Evolutionary conservation across 2,888 invertebrate genomes (phyloP).

Genomic region (Pammene aurita): DNA sequence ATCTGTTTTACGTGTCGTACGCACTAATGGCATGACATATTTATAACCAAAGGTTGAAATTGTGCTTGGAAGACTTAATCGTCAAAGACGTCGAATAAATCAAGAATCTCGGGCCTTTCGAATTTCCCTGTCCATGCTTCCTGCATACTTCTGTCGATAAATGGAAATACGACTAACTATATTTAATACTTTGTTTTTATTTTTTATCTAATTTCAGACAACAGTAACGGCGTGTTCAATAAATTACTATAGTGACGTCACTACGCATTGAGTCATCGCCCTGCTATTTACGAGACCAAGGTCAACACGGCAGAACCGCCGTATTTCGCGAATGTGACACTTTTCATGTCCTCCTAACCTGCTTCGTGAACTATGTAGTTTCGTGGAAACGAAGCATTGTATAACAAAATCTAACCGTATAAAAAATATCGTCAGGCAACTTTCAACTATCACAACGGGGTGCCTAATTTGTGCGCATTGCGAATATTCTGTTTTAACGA

Average conservation of each 20-base stretch:
- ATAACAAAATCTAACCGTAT: neutral
- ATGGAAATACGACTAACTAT: neutral
- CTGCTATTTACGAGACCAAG: constrained; percentile 8
- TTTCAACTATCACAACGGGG: constrained; percentile 5
- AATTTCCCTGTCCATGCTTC: neutral
- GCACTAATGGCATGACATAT: too few relatives aligned
- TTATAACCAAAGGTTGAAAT: too few relatives aligned
- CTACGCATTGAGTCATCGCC: constrained; percentile 12
- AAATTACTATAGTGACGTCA: constrained; percentile 21
- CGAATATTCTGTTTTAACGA: neutral
- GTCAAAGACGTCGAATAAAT: too few relatives aligned
- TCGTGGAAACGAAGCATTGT: constrained; percentile 4
- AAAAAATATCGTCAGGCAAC: constrained; percentile 7
- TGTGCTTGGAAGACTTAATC: too few relatives aligned
- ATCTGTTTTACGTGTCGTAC: neutral
- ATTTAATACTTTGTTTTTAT: neutral
- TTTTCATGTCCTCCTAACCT: constrained; percentile 1
- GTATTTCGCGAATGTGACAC: neutral
- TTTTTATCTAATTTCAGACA: neutral
- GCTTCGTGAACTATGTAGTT: neutral
- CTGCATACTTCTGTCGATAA: neutral
- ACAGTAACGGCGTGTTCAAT: neutral
- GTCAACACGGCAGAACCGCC: neutral
- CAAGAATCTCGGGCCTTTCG: too few relatives aligned
- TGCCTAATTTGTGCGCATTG: constrained; percentile 17